These are phyloP conservation scores for Nycteola revayana DNA, from an alignment of 2,888 invertebrate genomes.

Conservation along the genomic window DNA sequence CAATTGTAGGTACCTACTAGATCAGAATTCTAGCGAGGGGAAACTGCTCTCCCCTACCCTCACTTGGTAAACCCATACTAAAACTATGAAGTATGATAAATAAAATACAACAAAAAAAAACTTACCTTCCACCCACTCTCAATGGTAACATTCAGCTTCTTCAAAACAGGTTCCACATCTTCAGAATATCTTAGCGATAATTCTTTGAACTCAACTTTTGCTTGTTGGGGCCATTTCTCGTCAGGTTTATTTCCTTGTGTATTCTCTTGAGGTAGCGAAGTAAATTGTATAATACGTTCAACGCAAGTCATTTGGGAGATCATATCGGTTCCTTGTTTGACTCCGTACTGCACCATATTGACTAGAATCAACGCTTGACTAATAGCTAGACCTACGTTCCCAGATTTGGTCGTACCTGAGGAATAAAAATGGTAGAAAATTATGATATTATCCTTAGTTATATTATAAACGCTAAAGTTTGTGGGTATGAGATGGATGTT, in stretches of 20 bases:
- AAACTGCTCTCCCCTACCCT: too few species aligned
- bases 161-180: constrained; percentile 82
- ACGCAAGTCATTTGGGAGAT: constrained; percentile 90
- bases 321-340: constrained; percentile 89
- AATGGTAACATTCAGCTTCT: constrained; percentile 34
- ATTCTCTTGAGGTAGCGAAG: constrained; percentile 87
- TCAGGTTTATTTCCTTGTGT: constrained; percentile 83
- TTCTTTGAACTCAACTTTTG: constrained; percentile 82
- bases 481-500: too few species aligned
- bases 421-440: background rate
- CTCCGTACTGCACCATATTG: constrained; percentile 91
- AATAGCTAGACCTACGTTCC: constrained; percentile 87
- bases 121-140: constrained; percentile 45
- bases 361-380: constrained; percentile 88
- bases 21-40: too few species aligned
- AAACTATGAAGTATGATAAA: too few species aligned
- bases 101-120: too few species aligned
- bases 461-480: too few species aligned
- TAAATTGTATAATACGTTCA: constrained; percentile 90
- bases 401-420: constrained; percentile 81
- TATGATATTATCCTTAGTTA: too few species aligned
- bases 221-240: constrained; percentile 83
- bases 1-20: too few species aligned
- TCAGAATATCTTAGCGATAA: constrained; percentile 84
- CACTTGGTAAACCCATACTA: too few species aligned